phyloP scores from a whole-genome alignment of 2,113 vertebrate genomes.

The Mustela nigripes region DNA sequence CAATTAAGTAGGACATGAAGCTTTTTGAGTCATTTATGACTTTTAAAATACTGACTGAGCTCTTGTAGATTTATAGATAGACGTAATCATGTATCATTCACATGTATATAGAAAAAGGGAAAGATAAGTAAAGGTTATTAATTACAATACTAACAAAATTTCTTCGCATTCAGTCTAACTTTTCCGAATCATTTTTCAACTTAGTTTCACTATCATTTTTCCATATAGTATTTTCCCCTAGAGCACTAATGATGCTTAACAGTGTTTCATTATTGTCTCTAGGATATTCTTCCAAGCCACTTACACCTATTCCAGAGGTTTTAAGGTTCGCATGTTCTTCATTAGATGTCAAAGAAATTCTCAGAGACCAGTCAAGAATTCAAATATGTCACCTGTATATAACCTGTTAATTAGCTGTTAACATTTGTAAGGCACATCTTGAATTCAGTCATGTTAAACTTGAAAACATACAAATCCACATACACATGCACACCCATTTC shows the following conservation, averaged over 20 bases:
- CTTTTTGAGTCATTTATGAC: not conserved
- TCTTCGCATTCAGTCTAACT: not conserved
- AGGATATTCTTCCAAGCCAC: not conserved
- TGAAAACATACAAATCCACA: not conserved
- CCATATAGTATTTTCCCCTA: not conserved
- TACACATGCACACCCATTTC: not conserved
- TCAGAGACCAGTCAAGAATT: not conserved
- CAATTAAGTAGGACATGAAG: not conserved
- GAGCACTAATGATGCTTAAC: not conserved
- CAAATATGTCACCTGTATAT: not conserved
- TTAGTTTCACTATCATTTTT: constrained; percentile 12
- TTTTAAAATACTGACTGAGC: not conserved
- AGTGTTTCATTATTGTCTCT: not conserved
- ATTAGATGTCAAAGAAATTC: constrained; percentile 28
- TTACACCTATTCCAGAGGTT: not conserved
- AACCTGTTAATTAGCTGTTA: not conserved
- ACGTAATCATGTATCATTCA: not conserved
- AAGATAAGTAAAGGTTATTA: not conserved
- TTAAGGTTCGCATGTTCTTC: not conserved
- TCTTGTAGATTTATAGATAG: not conserved
- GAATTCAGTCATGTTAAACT: constrained; percentile 24
- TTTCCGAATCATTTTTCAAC: constrained; percentile 42
- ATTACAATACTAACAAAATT: not conserved
- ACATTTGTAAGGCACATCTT: not conserved
- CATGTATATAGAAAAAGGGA: not conserved